These are phyloP conservation scores for Drosophila seguyi DNA, from an alignment of 1,140 invertebrate species.

Conservation along the genomic window DNA sequence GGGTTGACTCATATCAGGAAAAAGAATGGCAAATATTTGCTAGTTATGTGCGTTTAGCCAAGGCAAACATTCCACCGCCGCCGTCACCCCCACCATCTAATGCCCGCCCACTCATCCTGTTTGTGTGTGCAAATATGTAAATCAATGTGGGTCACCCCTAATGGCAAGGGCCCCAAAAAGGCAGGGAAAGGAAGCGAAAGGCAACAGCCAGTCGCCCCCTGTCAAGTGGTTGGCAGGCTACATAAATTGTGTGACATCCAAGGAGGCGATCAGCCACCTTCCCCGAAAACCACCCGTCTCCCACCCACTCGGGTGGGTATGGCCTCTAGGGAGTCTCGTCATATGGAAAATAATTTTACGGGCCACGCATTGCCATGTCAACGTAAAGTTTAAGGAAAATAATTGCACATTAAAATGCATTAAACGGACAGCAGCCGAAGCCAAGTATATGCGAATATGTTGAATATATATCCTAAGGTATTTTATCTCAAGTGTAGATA, in stretches of 20 bases:
- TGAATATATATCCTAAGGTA: constrained; percentile 10
- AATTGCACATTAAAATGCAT: constrained; percentile 68
- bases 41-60: constrained; percentile 71
- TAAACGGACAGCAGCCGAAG: constrained; percentile 42
- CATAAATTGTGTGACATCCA: constrained; percentile 59
- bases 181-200: constrained; percentile 24
- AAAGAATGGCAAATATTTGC: constrained; percentile 73
- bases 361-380: constrained; percentile 58
- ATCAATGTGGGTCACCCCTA: constrained; percentile 68
- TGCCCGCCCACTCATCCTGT: constrained; percentile 27
- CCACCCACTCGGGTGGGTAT: neutral
- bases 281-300: neutral
- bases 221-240: constrained; percentile 69
- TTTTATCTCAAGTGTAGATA: neutral
- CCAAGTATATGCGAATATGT: constrained; percentile 23
- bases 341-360: constrained; percentile 55
- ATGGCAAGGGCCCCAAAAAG: constrained; percentile 53
- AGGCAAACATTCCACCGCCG: constrained; percentile 66
- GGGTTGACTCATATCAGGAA: constrained; percentile 60
- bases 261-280: constrained; percentile 21
- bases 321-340: constrained; percentile 50
- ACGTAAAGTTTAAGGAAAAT: constrained; percentile 57
- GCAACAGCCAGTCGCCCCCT: constrained; percentile 29
- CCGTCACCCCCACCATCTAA: constrained; percentile 30
- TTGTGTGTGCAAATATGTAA: constrained; percentile 72